phyloP scores from a whole-genome alignment of 2,888 invertebrate species.

The Thecocarcelia acutangulata region DNA sequence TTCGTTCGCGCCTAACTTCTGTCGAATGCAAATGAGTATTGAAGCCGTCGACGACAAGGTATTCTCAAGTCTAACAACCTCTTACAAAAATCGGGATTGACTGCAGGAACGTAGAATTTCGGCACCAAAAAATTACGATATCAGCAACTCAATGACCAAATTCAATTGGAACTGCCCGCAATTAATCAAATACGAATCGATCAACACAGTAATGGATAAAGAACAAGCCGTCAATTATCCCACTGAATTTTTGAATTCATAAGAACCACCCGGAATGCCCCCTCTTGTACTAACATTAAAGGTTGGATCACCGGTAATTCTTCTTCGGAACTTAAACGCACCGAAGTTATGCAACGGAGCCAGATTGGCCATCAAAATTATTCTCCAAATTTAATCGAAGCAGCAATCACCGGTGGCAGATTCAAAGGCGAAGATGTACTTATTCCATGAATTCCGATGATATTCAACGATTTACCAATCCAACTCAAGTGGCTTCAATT shows the following conservation, averaged over 20 bases:
- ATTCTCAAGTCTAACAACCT: too few species aligned
- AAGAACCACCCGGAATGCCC: neutral
- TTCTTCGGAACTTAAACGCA: constrained; percentile 12
- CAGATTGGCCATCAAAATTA: neutral
- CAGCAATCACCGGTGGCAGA: constrained; percentile 51
- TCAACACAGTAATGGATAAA: too few species aligned
- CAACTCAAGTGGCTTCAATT: neutral
- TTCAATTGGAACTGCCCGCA: too few species aligned
- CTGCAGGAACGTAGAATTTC: too few species aligned
- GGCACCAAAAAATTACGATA: too few species aligned
- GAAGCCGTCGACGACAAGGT: too few species aligned
- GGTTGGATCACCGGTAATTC: constrained; percentile 5
- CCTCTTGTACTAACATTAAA: neutral
- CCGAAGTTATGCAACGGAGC: constrained; percentile 2
- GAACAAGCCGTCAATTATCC: too few species aligned
- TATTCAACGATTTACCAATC: constrained; percentile 61
- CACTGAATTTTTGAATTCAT: constrained; percentile 16
- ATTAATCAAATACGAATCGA: too few species aligned
- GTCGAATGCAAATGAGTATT: too few species aligned
- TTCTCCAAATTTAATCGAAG: constrained; percentile 43
- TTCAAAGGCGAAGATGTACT: constrained; percentile 69
- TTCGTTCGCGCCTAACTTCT: too few species aligned
- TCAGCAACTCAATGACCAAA: too few species aligned
- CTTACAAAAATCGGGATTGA: too few species aligned
- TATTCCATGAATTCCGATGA: constrained; percentile 76